Evolutionary conservation across 2,888 invertebrate genomes (phyloP), one percentile per base, ranked within the genome.

Genomic region (Tipula unca): DNA sequence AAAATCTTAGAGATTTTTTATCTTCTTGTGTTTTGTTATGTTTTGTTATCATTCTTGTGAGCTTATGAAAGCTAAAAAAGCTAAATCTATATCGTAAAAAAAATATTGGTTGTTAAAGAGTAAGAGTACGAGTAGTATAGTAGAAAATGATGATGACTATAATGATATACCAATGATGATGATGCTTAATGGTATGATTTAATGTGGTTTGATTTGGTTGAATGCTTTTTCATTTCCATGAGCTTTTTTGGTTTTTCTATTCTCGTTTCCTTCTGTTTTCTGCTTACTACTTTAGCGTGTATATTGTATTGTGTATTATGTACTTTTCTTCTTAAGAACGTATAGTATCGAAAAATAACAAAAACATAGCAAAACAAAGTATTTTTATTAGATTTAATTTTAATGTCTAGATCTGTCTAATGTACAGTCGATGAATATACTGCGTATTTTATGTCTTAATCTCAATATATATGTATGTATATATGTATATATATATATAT

Each of bases 101-200:
- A 69, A 25, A 25, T 32, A 32, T 32, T 32, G 32, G 32, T 32
- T 32, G 32, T 6, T 6, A 69, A 69, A 25, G 5, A 69, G 69
- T 25, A 69, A 25, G 69, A 69, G 20, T 25, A 69, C 69, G 48
- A 10, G 25, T 10, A 13, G 54, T 54, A 32, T 32, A 54, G 54
- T 54, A 54, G 8, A 54, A 54, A 20, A 54, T 54, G 69, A 48
- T 5, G 48, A 25, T 69, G 69, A 69, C 69, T 69, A 25, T 69
- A 69, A 69, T 69, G 69, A 69, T 69, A 69, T 69, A 69, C 69
- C 69, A 69, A 69, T 69, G 69, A 69, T 69, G 69, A 25, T 69
- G 69, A 69, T 69, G 69, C 69, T 69, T 69, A 69, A 69, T 69
- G 69, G 69, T 69, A 69, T 69, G 69, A 69, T 69, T 69, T 69